These are phyloP conservation scores for Anguilla marmorata DNA, from an alignment of 2,797 vertebrate genomes.

Conservation along the genomic window DNA sequence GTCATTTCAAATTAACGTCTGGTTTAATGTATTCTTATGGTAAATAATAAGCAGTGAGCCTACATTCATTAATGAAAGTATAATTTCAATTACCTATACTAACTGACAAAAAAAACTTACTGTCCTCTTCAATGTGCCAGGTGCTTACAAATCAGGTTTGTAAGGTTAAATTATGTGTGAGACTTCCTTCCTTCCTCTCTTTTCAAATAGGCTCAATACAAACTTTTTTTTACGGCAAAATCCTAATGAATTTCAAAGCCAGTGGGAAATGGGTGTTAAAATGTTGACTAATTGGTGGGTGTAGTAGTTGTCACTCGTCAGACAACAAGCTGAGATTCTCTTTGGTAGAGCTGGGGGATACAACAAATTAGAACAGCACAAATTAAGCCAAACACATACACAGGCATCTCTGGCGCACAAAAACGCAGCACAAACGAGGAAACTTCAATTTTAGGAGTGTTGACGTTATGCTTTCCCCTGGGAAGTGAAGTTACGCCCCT, in stretches of 20 bases:
- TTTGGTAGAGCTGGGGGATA: conserved; percentile 5
- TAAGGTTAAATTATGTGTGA: neutral
- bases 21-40: too few relatives aligned
- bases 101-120: neutral
- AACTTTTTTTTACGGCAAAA: neutral
- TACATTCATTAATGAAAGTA: too few relatives aligned
- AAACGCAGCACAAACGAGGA: neutral
- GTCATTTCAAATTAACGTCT: too few relatives aligned
- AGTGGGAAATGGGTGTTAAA: neutral
- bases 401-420: neutral
- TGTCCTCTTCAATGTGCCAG: neutral
- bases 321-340: neutral
- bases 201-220: neutral
- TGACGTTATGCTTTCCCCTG: neutral
- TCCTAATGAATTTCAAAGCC: neutral
- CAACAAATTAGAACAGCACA: conserved; percentile 24
- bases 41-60: too few relatives aligned
- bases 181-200: neutral
- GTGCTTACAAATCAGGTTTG: neutral
- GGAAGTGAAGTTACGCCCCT: neutral
- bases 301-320: neutral
- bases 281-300: neutral
- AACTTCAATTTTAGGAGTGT: neutral
- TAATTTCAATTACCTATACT: too few relatives aligned
- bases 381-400: neutral